Conservation (phyloP, 2,113 vertebrate species). For the Monarcha castaneiventris region DNA sequence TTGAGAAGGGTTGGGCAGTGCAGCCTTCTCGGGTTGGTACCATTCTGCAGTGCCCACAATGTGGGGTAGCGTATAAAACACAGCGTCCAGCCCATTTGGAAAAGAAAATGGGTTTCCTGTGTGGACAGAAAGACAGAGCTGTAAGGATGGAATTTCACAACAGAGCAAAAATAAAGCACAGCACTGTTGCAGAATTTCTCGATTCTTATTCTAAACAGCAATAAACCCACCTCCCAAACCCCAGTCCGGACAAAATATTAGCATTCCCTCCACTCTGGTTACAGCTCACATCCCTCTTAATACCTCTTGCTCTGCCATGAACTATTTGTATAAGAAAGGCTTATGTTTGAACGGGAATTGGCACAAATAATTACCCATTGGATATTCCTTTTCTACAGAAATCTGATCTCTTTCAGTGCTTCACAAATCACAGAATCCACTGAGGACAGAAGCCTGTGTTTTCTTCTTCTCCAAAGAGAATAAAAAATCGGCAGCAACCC, state of each 20-base stretch:
- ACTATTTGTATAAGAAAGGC: conserved; percentile 40
- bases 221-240: conserved; percentile 43
- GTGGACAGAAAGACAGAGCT: not conserved
- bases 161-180: conserved; percentile 52
- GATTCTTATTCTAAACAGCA: conserved; percentile 45
- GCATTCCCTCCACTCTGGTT: conserved; percentile 37
- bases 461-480: conserved; percentile 57
- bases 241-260: conserved; percentile 15
- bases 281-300: conserved; percentile 11
- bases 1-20: not conserved
- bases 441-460: conserved; percentile 38
- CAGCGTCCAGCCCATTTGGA: not conserved
- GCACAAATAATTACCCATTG: conserved; percentile 55
- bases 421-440: conserved; percentile 48
- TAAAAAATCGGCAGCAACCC: conserved; percentile 53
- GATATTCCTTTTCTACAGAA: conserved; percentile 62
- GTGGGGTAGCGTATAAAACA: not conserved
- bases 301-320: conserved; percentile 20
- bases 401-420: conserved; percentile 56
- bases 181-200: not conserved
- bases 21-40: not conserved
- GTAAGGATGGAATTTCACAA: conserved; percentile 56
- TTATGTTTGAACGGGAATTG: conserved; percentile 64
- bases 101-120: conserved; percentile 7
- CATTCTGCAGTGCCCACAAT: not conserved